Base-by-base conservation (phyloP, 35 echinoderm and acorn worm species). In the Apostichopus parvimensis region DNA sequence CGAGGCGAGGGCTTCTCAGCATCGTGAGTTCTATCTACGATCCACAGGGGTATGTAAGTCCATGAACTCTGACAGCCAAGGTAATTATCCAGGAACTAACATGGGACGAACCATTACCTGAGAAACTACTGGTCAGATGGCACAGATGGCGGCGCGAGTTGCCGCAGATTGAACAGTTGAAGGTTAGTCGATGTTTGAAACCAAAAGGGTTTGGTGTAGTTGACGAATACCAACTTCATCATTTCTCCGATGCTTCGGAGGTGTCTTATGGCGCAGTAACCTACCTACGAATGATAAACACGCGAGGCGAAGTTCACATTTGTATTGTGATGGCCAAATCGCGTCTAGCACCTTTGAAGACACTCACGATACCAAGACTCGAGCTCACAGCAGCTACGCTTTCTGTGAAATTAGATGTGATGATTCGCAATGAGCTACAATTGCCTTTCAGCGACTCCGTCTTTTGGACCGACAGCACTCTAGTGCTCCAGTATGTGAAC, bases 391-490 rank as follows among this genome's bases (percentile, higher is more conserved):
- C 24, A 25, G 24, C 24, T 25, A 25, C 24, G 24, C 24, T 25
- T 25, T 25, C 24, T 25, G 24, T 25, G 24, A 25, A 25, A 25
- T 25, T 25, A 25, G 24, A 25, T 25, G 24, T 25, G 24, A 25
- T 25, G 24, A 25, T 25, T 25, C 24, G 24, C 24, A 25, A 25
- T 25, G 24, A 25, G 24, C 24, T 25, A 25, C 14, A 9, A 14
- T 14, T 65, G 61, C 61, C 14, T 65, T 65, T 65, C 14, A 65
- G 7, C 61, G 7, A 56, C 5, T 94, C 89, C 45, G 11, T 54
- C 13, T 95, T 88, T 79, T 95, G 91, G 91, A 88, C 91, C n/a
- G 95, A 95, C 65, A 93, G 92, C 57, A 93, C 93, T 20, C 90
- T 79, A 61, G 92, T 95, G 5, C 77, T 95, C 6, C 82, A 86